phyloP scores from a whole-genome alignment of 2,888 invertebrate species.

The Chorisops tibialis region DNA sequence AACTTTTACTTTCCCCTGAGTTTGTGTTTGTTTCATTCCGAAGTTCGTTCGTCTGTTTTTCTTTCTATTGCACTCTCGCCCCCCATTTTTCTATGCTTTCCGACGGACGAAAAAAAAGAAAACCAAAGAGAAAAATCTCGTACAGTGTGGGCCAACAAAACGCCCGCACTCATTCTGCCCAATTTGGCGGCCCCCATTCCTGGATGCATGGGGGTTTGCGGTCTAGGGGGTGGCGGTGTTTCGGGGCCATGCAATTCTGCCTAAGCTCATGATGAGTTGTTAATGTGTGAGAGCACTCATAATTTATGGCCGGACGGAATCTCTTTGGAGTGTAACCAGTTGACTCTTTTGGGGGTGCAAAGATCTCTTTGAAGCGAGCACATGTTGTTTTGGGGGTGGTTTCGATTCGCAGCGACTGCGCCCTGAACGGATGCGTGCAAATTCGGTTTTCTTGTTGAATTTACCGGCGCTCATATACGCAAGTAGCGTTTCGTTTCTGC shows the following conservation, averaged over 20 bases:
- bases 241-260: slow-evolving; percentile 5
- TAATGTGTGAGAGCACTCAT: slow-evolving; percentile 19
- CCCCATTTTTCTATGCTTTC: slow-evolving; percentile 11
- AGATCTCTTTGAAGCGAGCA: slow-evolving; percentile 11
- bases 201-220: not conserved
- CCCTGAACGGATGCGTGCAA: not conserved
- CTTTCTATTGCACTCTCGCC: slow-evolving; percentile 19
- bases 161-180: not conserved
- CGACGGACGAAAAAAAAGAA: not conserved
- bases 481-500: not conserved
- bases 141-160: not conserved
- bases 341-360: not conserved
- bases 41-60: slow-evolving; percentile 20
- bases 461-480: not conserved
- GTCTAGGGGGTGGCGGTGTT: not conserved
- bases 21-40: slow-evolving; percentile 29
- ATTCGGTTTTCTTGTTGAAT: not conserved
- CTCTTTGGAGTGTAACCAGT: slow-evolving; percentile 6
- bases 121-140: slow-evolving; percentile 7
- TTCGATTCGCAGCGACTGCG: slow-evolving; percentile 7
- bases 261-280: slow-evolving; percentile 22
- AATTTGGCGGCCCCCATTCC: not conserved
- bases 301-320: not conserved
- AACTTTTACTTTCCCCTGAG: slow-evolving; percentile 33
- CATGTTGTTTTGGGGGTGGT: slow-evolving; percentile 23